Percentiles rank a stretch among this genome's conserved stretches.
Conservation (phyloP, 2,113 vertebrate species). For the Mormoops blainvillei region DNA sequence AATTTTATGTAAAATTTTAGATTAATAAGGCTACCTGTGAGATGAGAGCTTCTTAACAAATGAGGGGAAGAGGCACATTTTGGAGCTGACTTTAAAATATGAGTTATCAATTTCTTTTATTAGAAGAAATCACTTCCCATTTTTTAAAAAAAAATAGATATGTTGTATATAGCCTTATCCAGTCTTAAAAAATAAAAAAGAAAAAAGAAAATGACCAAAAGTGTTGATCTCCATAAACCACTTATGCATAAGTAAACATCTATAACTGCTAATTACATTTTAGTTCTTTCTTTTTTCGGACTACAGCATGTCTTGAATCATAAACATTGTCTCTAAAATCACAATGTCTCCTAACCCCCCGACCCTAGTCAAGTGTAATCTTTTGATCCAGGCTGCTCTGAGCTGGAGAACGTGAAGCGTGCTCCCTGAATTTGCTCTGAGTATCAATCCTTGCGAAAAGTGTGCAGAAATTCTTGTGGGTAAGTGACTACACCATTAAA, state of each 20-base stretch:
- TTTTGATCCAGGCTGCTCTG: not conserved
- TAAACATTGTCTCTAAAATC: not conserved
- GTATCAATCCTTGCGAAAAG: not conserved
- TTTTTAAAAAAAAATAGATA: not conserved
- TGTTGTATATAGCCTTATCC: not conserved
- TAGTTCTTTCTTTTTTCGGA: not conserved
- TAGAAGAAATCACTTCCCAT: not conserved
- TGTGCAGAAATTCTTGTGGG: not conserved
- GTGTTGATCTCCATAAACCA: not conserved
- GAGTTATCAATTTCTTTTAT: not conserved
- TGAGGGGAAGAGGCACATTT: not conserved
- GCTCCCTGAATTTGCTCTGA: not conserved
- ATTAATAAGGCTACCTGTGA: not conserved
- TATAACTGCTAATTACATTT: not conserved
- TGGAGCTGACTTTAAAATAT: constrained; percentile 10
- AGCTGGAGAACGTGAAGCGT: not conserved
- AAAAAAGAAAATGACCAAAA: not conserved
- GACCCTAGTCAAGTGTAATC: not conserved
- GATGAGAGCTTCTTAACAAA: not conserved
- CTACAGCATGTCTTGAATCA: not conserved
- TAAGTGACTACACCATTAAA: not conserved
- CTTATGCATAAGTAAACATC: not conserved
- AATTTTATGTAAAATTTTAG: not conserved
- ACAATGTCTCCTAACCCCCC: not conserved
- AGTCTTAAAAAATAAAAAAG: not conserved